A percentile compares a stretch with the other conserved stretches of the same genome.
phyloP scores from a whole-genome alignment of 2,888 invertebrate genomes.

The Trilocha varians region DNA sequence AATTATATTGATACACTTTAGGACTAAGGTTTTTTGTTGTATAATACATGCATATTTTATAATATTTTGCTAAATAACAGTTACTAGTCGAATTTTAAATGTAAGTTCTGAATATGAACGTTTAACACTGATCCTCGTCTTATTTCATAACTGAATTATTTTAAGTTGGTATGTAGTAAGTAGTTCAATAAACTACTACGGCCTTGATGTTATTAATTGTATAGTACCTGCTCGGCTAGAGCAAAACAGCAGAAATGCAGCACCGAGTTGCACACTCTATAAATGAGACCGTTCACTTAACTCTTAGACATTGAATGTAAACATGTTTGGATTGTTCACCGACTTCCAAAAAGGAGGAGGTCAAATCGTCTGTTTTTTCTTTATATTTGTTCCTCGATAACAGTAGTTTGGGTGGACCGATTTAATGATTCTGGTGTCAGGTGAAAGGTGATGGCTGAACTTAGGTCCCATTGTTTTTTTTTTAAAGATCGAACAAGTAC shows the following conservation, averaged over 20 bases:
- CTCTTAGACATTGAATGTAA: slow-evolving; percentile 1
- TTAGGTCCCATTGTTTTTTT: no score
- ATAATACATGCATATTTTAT: no score
- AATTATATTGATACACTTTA: no score
- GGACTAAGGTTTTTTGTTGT: no score
- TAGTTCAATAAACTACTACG: not conserved
- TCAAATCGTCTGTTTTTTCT: no score
- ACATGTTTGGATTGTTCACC: not conserved
- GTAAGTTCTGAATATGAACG: not conserved
- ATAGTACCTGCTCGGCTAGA: not conserved
- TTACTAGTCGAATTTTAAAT: not conserved
- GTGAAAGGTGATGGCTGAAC: no score
- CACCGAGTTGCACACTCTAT: slow-evolving; percentile 3
- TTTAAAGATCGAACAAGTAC: no score
- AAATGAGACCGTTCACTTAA: slow-evolving; percentile 17
- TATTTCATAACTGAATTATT: not conserved
- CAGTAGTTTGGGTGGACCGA: no score
- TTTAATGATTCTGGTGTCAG: no score
- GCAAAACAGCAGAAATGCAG: not conserved
- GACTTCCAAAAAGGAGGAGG: no score
- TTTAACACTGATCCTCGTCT: not conserved
- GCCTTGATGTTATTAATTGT: not conserved
- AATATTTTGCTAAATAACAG: no score
- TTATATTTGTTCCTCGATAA: no score
- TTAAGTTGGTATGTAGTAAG: slow-evolving; percentile 1